Base-by-base conservation (phyloP, 1,140 invertebrate genomes). In the Helicorthomorpha holstii region DNA sequence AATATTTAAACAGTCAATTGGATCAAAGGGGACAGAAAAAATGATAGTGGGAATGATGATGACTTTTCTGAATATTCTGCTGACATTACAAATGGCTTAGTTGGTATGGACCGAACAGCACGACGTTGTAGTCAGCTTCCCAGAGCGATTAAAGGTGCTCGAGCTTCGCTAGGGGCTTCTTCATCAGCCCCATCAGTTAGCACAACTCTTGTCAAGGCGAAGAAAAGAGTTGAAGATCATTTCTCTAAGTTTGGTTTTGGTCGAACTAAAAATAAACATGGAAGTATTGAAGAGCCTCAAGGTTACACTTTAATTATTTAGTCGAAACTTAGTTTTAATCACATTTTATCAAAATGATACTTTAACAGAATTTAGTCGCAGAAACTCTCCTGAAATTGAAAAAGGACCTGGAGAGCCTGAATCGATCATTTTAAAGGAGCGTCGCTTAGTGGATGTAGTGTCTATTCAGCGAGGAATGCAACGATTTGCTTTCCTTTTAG, bases 401-500 rank as follows among this genome's bases (percentile, higher is more conserved):
- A 83, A 83, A 52, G 77, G 77, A 0, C 78, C 78, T 0, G 73
- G 80, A 23, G 85, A 88, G 59, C 83, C 83, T 0, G 86, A 90
- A 65, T 85, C 88, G 56, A 82, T 91, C 1, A 78, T 90, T 4
- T 68, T 91, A 14, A 88, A 89, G 66, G 83, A 91, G 61, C 72
- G 86, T 29, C 79, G 82, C 60, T 62, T 93, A 21, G 82, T 93
- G 7, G 76, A 80, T 25, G 75, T 77, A 1, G 71, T 75, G 46
- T 74, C 81, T 0, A 71, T 95, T 10, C 79, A 77, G 56, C 78
- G 81, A 27, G 91, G 92, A 16, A 82, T 92, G 69, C 68, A 81
- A 24, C 70, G 89, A 52, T 81, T 96, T 58, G 81, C 81, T 19
- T 92, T 95, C 66, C 67, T 98, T 3, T 64, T 98, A 52, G 93